A percentile compares a stretch with the other conserved stretches of the same genome.
Evolutionary conservation across 2,888 invertebrate species (phyloP).

Genomic region (Crematogaster levior): DNA sequence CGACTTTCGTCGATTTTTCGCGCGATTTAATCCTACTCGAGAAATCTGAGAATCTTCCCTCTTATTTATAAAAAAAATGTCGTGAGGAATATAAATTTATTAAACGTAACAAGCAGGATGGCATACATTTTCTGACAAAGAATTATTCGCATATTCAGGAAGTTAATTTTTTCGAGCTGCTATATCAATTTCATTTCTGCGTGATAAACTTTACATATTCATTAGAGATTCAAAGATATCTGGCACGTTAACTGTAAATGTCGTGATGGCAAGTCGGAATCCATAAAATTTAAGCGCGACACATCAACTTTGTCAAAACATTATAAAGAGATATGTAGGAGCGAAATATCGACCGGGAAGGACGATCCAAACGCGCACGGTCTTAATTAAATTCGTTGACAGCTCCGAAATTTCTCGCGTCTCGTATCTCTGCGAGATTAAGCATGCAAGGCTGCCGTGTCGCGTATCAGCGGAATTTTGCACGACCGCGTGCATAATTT

Average conservation of each 20-base stretch:
- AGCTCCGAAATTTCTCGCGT: slow-evolving; percentile 6
- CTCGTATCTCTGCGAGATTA: slow-evolving; percentile 21
- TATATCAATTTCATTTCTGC: not conserved
- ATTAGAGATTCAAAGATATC: not conserved
- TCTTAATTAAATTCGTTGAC: slow-evolving; percentile 19
- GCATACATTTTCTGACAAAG: not conserved
- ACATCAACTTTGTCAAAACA: not conserved
- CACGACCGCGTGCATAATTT: slow-evolving; percentile 54
- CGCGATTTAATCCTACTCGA: not conserved
- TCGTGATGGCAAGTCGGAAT: not conserved
- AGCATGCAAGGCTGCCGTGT: slow-evolving; percentile 1
- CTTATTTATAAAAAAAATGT: slow-evolving; percentile 4
- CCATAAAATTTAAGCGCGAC: not conserved
- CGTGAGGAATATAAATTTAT: slow-evolving; percentile 1
- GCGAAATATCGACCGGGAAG: not conserved
- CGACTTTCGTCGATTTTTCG: slow-evolving; percentile 26
- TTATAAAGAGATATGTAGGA: not conserved
- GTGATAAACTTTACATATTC: not conserved
- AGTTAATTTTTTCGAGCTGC: not conserved
- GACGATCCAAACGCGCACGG: not conserved
- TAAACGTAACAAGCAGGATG: not conserved
- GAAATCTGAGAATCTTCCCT: slow-evolving; percentile 4
- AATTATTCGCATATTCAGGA: not conserved
- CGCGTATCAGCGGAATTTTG: slow-evolving; percentile 34
- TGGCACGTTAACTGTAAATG: not conserved